Base-by-base conservation (phyloP, 2,888 invertebrate species). In the Eupithecia inturbata region DNA sequence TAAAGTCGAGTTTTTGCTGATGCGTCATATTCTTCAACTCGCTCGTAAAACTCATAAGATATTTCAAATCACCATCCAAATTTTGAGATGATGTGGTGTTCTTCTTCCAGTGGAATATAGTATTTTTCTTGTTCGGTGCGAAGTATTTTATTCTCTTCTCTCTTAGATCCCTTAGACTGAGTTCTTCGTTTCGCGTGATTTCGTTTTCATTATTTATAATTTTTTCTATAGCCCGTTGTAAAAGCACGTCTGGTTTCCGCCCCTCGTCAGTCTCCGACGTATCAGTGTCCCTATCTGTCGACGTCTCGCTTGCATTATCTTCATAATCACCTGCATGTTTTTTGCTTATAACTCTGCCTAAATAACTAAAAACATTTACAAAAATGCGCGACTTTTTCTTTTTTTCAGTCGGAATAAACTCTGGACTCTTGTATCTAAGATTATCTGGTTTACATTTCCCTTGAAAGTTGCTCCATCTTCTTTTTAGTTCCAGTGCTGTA, bases 1-100 rank as follows among this genome's bases (percentile, higher is more conserved):
- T 53, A 53, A 53, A 53, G 0, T 53, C 49, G 7, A 53, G 10
- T 22, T 53, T 53, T 22, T 53, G 49, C 10, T 53, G 49, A 53
- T 53, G 49, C 49, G 49, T 53, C 49, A 53, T 53, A 53, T 53
- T 53, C n/a, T 53, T 53, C 22, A 53, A 22, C 22, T 53, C 49
- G 49, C 22, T 3, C 22, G 49, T 53, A 53, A 53, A 53, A 53
- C 49, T 53, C 49, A 53, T 3, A 22, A 53, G 49, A 53, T 53
- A 53, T 53, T 53, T 53, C n/a, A 53, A 53, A 53, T 53, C 49
- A 10, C n/a, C 10, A 1, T 53, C 49, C n/a, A 22, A 16, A 53
- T 22, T 22, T 53, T 53, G 49, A 22, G 49, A 2, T 10, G 49
- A 22, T 3, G n/a, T 53, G 22, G n/a, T 22, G n/a, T 22, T 22